A percentile compares a stretch with the other conserved stretches of the same genome.
Evolutionary conservation across 2,888 invertebrate genomes (phyloP).

Genomic region (Lathronympha strigana): DNA sequence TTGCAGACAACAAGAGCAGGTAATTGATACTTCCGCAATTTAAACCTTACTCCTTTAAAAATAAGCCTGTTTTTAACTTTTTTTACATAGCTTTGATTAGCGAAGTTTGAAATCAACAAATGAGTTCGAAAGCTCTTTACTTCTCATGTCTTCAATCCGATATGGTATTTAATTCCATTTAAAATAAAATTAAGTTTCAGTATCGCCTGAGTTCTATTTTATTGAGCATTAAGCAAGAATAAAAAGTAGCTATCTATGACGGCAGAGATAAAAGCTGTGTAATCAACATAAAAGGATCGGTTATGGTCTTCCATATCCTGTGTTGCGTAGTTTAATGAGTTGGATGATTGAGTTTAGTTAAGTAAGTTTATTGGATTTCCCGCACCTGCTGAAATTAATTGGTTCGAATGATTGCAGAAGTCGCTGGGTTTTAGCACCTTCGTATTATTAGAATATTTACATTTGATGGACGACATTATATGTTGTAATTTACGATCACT

Average conservation of each 20-base stretch:
- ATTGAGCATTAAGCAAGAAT: no score
- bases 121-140: background rate
- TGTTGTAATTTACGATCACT: no score
- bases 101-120: slow-evolving; percentile 2
- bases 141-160: slow-evolving; percentile 2
- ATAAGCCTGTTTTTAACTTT: background rate
- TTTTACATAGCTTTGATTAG: background rate
- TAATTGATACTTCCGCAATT: slow-evolving; percentile 20
- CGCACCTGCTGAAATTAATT: no score
- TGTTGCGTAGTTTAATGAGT: background rate
- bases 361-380: no score
- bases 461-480: no score
- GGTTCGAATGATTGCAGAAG: no score
- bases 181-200: slow-evolving; percentile 1
- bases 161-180: background rate
- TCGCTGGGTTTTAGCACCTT: no score
- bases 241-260: no score
- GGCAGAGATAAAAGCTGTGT: no score
- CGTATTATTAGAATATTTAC: no score
- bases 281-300: slow-evolving; percentile 3
- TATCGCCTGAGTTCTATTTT: no score
- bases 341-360: no score
- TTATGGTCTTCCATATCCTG: background rate
- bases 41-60: background rate
- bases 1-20: slow-evolving; percentile 55